These are phyloP conservation scores for Uropsilus gracilis DNA, from an alignment of 2,113 vertebrate genomes.

Conservation along the genomic window DNA sequence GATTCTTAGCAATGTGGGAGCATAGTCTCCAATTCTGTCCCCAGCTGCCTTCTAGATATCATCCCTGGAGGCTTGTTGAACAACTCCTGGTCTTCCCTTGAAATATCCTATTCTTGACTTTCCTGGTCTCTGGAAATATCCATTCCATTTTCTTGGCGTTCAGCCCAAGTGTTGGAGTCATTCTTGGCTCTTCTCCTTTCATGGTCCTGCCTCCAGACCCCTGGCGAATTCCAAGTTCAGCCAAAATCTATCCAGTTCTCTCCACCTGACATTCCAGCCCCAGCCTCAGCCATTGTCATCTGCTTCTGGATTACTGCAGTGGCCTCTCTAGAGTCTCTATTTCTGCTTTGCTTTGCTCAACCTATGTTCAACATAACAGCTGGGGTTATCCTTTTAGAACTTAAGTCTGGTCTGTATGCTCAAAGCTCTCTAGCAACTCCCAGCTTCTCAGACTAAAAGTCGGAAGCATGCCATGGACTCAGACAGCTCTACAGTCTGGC, in stretches of 20 bases:
- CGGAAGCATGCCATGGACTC: background rate
- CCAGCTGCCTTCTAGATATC: background rate
- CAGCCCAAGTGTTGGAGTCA: background rate
- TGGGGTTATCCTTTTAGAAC: background rate
- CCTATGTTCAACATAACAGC: background rate
- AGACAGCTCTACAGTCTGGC: background rate
- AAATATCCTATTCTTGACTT: background rate
- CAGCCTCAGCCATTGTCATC: background rate
- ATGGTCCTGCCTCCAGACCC: background rate
- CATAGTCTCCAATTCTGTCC: background rate
- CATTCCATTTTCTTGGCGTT: background rate
- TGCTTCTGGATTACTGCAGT: background rate
- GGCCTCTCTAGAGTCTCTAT: background rate
- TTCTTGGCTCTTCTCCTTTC: background rate
- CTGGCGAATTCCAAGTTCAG: background rate
- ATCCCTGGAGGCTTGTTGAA: background rate
- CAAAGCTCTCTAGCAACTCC: background rate
- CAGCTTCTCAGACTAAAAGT: background rate
- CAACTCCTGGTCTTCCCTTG: background rate
- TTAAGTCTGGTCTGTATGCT: background rate
- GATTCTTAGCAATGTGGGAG: background rate
- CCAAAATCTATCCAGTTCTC: background rate
- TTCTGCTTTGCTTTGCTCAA: background rate
- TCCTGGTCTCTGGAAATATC: background rate
- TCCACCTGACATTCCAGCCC: fast-evolving